Conservation (phyloP, 2,888 invertebrate species). For the Bugula neritina region DNA sequence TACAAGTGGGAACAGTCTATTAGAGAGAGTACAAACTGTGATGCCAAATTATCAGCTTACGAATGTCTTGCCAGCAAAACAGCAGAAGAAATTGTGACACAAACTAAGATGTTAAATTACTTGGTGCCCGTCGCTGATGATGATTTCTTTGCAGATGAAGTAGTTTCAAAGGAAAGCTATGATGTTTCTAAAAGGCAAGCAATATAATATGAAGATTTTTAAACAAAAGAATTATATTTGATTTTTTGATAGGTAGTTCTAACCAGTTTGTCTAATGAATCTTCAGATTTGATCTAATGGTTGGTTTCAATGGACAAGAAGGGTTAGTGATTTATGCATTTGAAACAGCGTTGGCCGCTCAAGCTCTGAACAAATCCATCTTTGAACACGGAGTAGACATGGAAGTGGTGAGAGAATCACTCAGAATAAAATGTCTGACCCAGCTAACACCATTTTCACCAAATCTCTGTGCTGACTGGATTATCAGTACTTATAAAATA, state of each 20-base stretch:
- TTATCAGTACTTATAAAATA: not conserved
- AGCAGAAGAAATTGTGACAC: not conserved
- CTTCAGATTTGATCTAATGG: slow-evolving; percentile 17
- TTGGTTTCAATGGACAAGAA: slow-evolving; percentile 8
- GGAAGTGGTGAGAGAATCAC: not conserved
- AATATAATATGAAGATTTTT: no score
- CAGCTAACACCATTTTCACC: slow-evolving; percentile 15
- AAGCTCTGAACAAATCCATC: not conserved
- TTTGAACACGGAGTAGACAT: slow-evolving; percentile 1
- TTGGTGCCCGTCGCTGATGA: slow-evolving; percentile 15
- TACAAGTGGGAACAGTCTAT: not conserved
- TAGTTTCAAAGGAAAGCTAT: not conserved
- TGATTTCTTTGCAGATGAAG: not conserved
- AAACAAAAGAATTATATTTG: no score
- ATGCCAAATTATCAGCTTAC: not conserved
- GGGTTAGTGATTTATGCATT: not conserved
- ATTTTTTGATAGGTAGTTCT: no score
- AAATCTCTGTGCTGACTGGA: not conserved
- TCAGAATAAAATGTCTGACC: not conserved
- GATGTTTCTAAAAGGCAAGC: not conserved
- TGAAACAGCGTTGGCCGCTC: not conserved
- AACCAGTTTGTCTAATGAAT: no score
- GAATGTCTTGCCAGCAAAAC: not conserved
- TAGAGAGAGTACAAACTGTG: not conserved
- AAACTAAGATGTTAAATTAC: not conserved